These are phyloP conservation scores for Magallana gigas DNA, from an alignment of 1,140 invertebrate species.

Conservation along the genomic window DNA sequence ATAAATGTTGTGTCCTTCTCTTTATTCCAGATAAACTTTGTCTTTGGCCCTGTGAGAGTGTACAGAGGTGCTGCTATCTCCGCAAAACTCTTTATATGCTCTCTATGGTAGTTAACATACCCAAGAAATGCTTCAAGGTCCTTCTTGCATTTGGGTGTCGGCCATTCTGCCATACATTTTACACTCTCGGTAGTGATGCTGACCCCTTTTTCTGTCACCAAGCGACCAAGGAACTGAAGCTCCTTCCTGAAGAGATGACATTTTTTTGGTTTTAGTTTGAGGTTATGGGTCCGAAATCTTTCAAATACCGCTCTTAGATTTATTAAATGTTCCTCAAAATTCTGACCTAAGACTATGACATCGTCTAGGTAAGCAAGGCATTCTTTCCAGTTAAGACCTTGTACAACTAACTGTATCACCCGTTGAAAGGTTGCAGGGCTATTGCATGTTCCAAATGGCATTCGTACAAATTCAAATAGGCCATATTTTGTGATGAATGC, in stretches of 20 bases:
- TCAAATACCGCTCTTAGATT: constrained; percentile 16
- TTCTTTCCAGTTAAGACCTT: not conserved
- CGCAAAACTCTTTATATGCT: constrained; percentile 47
- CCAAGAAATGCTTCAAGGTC: constrained; percentile 37
- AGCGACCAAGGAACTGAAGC: too few relatives aligned
- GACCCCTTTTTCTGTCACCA: too few relatives aligned
- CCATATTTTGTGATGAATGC: constrained; percentile 55
- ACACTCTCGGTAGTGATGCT: not conserved
- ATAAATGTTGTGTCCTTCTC: constrained; percentile 27
- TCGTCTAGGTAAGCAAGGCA: too few relatives aligned
- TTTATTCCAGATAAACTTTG: not conserved
- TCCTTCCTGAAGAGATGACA: too few relatives aligned
- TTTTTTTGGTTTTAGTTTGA: too few relatives aligned
- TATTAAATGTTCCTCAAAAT: constrained; percentile 47
- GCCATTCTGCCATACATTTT: not conserved
- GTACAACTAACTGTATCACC: constrained; percentile 59
- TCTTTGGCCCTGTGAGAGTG: not conserved
- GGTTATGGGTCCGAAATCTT: not conserved
- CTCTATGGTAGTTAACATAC: constrained; percentile 51
- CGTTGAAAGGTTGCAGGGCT: constrained; percentile 53
- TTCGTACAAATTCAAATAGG: constrained; percentile 47
- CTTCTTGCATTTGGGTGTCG: not conserved
- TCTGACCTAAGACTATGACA: not conserved
- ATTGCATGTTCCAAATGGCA: constrained; percentile 64
- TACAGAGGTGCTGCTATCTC: constrained; percentile 43